phyloP scores from a whole-genome alignment of 2,888 invertebrate genomes.

The Rugalucina vietnamica region DNA sequence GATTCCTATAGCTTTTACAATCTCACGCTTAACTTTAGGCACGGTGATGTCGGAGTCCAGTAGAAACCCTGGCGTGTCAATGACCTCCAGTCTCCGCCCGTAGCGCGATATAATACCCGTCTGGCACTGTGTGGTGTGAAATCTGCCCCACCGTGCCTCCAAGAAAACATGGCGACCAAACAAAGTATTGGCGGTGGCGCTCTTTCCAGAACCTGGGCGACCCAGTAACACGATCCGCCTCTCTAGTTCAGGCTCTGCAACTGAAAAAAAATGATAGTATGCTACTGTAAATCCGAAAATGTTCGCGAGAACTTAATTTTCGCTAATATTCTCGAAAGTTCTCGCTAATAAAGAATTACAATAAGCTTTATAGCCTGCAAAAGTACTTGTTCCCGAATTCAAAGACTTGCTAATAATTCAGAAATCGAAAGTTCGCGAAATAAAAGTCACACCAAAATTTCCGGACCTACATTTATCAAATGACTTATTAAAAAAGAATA shows the following conservation, averaged over 20 bases:
- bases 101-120: constrained; percentile 47
- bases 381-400: no score
- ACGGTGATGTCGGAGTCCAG: constrained; percentile 53
- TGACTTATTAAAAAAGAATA: no score
- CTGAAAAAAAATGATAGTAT: constrained; percentile 23
- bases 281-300: no score
- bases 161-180: constrained; percentile 58
- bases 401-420: no score
- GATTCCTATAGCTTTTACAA: constrained; percentile 56
- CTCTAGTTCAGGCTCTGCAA: constrained; percentile 43
- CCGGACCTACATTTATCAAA: no score
- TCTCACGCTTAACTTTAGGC: constrained; percentile 56
- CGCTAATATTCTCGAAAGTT: no score
- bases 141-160: constrained; percentile 60
- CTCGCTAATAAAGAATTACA: no score
- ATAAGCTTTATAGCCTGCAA: no score
- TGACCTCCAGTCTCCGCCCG: constrained; percentile 50
- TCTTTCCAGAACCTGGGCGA: constrained; percentile 53
- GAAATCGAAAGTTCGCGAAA: no score
- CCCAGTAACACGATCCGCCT: constrained; percentile 57
- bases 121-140: constrained; percentile 62
- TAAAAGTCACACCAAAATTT: no score
- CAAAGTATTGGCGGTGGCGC: constrained; percentile 59
- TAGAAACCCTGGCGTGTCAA: constrained; percentile 61
- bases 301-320: no score